Conservation (phyloP, 2,113 vertebrate genomes). For the Lycocorax pyrrhopterus region DNA sequence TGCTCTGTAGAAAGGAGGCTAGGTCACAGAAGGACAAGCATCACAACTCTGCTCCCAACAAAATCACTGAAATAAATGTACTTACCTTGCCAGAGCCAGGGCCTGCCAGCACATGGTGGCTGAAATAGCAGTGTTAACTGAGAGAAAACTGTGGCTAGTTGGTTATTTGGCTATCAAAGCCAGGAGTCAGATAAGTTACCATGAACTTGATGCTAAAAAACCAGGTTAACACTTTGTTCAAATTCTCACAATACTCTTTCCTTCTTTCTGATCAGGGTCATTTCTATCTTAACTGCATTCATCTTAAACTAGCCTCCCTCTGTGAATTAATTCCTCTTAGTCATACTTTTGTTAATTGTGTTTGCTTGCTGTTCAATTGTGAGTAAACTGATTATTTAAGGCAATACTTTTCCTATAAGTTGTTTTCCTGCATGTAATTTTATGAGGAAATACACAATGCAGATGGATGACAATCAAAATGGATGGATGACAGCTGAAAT, state of each 20-base stretch:
- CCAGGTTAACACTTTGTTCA: not conserved
- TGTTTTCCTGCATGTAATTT: not conserved
- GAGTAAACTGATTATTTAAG: not conserved
- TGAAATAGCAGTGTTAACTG: not conserved
- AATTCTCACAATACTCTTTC: not conserved
- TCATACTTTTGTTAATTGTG: not conserved
- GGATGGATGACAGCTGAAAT: not conserved
- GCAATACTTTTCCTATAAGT: not conserved
- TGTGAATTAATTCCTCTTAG: not conserved
- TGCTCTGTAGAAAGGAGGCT: not conserved
- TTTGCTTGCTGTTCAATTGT: not conserved
- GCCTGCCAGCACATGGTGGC: fast-evolving
- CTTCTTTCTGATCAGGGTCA: not conserved
- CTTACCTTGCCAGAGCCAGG: not conserved
- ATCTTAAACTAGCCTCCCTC: not conserved
- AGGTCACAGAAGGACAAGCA: not conserved
- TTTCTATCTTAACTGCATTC: not conserved
- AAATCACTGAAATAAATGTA: not conserved
- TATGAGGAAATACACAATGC: not conserved
- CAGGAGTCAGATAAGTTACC: not conserved
- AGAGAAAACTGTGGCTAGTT: not conserved
- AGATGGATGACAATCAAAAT: not conserved
- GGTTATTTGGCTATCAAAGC: not conserved
- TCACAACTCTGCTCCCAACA: not conserved
- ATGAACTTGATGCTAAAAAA: not conserved